Percentiles rank a stretch among this genome's conserved stretches.
phyloP scores from a whole-genome alignment of 2,888 invertebrate genomes.

The Epiblema foenella region DNA sequence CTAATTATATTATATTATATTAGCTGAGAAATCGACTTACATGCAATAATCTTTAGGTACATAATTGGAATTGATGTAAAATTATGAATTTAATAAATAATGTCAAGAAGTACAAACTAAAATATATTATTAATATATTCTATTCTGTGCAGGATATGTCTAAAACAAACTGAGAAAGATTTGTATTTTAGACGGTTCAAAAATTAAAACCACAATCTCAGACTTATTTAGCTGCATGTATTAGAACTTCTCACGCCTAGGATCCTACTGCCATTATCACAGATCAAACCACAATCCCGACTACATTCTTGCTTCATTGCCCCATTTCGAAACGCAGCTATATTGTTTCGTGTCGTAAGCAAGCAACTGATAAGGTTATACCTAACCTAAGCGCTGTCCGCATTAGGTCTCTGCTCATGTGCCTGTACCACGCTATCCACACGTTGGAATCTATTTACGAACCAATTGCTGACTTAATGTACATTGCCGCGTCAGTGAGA shows the following conservation, averaged over 20 bases:
- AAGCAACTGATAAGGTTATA: conserved; percentile 38
- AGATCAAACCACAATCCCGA: conserved; percentile 23
- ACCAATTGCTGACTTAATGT: conserved; percentile 52
- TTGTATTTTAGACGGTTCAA: background rate
- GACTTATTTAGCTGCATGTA: background rate
- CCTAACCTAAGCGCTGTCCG: conserved; percentile 47
- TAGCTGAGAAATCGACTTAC: no score
- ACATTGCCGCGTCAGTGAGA: conserved; percentile 63
- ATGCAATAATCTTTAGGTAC: no score
- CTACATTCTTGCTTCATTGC: conserved; percentile 38
- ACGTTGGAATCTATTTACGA: conserved; percentile 43
- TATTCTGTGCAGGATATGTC: background rate
- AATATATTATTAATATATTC: no score
- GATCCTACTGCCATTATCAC: conserved; percentile 13
- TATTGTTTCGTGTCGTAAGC: conserved; percentile 33
- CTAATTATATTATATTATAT: no score
- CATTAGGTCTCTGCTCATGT: conserved; percentile 45
- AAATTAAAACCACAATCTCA: background rate
- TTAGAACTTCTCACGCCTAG: background rate
- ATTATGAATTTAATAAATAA: no score
- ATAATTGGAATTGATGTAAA: no score
- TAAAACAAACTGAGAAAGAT: background rate
- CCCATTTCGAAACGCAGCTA: conserved; percentile 34
- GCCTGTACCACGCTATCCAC: conserved; percentile 37
- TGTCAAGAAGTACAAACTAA: no score